Evolutionary conservation across 2,888 invertebrate genomes (phyloP).

Genomic region (Watsonalla cultraria): DNA sequence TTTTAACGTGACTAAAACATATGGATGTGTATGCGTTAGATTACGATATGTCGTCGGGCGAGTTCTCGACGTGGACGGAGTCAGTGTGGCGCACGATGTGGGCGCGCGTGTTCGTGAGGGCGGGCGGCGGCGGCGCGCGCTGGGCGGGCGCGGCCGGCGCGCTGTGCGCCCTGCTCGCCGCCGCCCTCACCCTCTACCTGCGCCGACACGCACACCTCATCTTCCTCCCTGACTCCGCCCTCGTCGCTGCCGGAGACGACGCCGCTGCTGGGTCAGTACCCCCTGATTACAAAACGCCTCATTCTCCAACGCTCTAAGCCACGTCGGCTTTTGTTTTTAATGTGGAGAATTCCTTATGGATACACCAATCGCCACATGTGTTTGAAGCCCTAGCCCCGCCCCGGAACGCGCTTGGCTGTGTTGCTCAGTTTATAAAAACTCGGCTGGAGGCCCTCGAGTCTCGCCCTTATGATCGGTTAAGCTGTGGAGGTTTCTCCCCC

Average conservation of each 20-base stretch:
- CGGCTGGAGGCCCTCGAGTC: no score
- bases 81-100: constrained; percentile 88
- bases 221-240: constrained; percentile 29
- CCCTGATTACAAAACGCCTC: background rate
- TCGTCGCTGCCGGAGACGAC: constrained; percentile 25
- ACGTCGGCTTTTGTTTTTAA: no score
- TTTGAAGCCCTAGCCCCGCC: no score
- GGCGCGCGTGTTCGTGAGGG: constrained; percentile 87
- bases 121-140: constrained; percentile 74
- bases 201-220: constrained; percentile 32
- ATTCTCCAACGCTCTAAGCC: no score
- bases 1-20: background rate
- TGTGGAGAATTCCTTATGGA: no score
- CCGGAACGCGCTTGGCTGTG: no score
- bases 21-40: constrained; percentile 54
- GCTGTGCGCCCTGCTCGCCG: constrained; percentile 36
- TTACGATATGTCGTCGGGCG: constrained; percentile 86
- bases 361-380: no score
- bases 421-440: no score
- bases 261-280: constrained; percentile 44
- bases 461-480: no score
- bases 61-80: constrained; percentile 93
- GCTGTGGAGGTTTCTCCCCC: no score
- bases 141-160: constrained; percentile 43
- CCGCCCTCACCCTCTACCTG: constrained; percentile 54